phyloP scores from a whole-genome alignment of 2,797 vertebrate genomes.

The Lutjanus argentimaculatus region DNA sequence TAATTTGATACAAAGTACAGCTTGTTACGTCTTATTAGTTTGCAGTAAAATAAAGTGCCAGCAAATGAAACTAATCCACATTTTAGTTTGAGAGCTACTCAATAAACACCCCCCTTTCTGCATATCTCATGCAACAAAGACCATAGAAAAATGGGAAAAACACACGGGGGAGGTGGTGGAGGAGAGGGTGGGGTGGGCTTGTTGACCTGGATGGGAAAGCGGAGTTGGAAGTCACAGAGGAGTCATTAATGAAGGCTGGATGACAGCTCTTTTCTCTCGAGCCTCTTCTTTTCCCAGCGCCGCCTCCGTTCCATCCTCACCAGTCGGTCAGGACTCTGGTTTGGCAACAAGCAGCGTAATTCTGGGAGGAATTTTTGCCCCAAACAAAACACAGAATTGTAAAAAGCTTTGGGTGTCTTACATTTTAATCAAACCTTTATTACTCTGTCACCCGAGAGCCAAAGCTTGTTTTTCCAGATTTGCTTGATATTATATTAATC shows the following conservation, averaged over 20 bases:
- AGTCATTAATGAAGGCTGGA: slow-evolving; percentile 52
- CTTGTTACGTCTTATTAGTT: no score
- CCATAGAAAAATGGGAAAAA: slow-evolving; percentile 22
- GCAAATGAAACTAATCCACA: neutral
- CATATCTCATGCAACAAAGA: neutral
- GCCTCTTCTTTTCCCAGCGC: slow-evolving; percentile 39
- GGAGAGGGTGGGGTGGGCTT: slow-evolving; percentile 1
- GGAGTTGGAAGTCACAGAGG: slow-evolving; percentile 50
- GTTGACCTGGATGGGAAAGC: slow-evolving; percentile 43
- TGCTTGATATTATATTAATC: slow-evolving; percentile 49
- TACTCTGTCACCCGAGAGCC: slow-evolving; percentile 66
- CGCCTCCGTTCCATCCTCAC: slow-evolving; percentile 29
- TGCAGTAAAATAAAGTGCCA: no score
- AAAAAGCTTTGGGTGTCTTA: slow-evolving; percentile 53
- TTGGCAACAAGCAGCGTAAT: slow-evolving; percentile 50
- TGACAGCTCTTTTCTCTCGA: slow-evolving; percentile 62
- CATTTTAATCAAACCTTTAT: slow-evolving; percentile 68
- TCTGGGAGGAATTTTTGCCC: slow-evolving; percentile 60
- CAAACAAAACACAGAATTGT: slow-evolving; percentile 58
- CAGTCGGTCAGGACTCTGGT: slow-evolving; percentile 15
- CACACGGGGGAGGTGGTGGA: neutral
- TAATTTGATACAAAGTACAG: no score
- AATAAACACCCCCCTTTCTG: neutral
- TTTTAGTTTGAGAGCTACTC: neutral
- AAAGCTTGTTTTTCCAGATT: slow-evolving; percentile 45